Percentiles rank a stretch among this genome's conserved stretches.
Evolutionary conservation across 2,113 vertebrate genomes (phyloP).

Genomic region (Alligator mississippiensis): DNA sequence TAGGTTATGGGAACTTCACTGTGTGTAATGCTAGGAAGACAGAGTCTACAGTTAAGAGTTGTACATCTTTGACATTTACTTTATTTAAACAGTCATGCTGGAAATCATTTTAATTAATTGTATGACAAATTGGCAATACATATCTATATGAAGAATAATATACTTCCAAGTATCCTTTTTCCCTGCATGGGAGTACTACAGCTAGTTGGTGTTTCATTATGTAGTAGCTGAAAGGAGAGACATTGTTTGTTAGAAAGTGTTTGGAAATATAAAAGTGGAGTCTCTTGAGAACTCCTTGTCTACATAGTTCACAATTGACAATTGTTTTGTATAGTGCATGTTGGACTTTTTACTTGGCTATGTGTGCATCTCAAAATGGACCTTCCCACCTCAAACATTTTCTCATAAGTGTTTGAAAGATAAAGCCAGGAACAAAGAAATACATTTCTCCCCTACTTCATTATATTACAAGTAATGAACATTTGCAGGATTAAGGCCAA

Average conservation of each 20-base stretch:
- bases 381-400: slow-evolving; percentile 2
- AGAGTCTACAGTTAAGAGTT: slow-evolving; percentile 26
- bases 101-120: not conserved
- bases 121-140: rapidly evolving
- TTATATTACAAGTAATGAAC: not conserved
- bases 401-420: slow-evolving; percentile 1
- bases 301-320: slow-evolving; percentile 62
- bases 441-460: not conserved
- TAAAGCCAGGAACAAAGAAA: not conserved
- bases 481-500: not conserved
- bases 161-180: slow-evolving; percentile 40
- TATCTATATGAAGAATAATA: slow-evolving; percentile 21
- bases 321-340: slow-evolving; percentile 60
- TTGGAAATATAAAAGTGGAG: slow-evolving; percentile 72
- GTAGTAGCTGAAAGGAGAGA: slow-evolving; percentile 64
- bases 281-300: slow-evolving; percentile 69
- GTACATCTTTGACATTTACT: not conserved
- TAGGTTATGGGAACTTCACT: slow-evolving; percentile 21
- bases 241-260: slow-evolving; percentile 69
- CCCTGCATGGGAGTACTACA: slow-evolving; percentile 4
- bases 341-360: not conserved
- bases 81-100: not conserved
- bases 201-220: slow-evolving; percentile 67
- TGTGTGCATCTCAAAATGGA: slow-evolving; percentile 21
- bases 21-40: rapidly evolving